These are phyloP conservation scores for Gymnocephalus cernua DNA, from an alignment of 2,113 vertebrate species.

Conservation along the genomic window DNA sequence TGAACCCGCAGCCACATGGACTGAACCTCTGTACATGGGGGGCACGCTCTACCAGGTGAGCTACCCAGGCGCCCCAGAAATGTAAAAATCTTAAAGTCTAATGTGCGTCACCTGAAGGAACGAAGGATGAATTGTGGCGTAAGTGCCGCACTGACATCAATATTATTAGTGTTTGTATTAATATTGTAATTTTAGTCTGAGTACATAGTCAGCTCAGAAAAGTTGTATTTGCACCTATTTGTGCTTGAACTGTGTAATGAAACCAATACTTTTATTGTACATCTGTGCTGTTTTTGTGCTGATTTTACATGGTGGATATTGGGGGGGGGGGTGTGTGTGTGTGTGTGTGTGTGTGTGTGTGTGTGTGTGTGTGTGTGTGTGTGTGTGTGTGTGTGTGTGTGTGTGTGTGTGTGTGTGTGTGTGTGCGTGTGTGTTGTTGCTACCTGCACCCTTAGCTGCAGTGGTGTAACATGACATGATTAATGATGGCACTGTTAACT, in stretches of 20 bases:
- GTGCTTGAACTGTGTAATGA: slow-evolving; percentile 5
- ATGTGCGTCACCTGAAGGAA: too few relatives aligned
- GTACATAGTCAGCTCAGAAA: slow-evolving; percentile 5
- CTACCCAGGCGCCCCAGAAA: not conserved
- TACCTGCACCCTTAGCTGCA: not conserved
- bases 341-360: too few relatives aligned
- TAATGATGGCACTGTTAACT: slow-evolving; percentile 25
- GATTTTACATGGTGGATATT: slow-evolving; percentile 23
- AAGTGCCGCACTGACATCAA: not conserved
- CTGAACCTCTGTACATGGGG: too few relatives aligned
- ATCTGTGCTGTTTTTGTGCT: slow-evolving; percentile 54
- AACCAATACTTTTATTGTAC: slow-evolving; percentile 17
- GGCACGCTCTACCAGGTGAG: too few relatives aligned
- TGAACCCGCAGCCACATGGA: too few relatives aligned
- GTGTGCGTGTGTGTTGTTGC: not conserved
- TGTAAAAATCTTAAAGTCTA: not conserved
- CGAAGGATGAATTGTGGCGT: not conserved
- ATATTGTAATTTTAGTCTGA: not conserved
- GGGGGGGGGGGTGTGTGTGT: not conserved
- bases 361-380: not conserved
- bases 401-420: not conserved
- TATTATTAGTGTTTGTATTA: not conserved
- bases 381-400: not conserved
- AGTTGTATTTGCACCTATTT: slow-evolving; percentile 35
- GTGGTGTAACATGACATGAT: slow-evolving; percentile 29